phyloP scores from a whole-genome alignment of 2,888 invertebrate genomes.

The Napeogenes sylphis region DNA sequence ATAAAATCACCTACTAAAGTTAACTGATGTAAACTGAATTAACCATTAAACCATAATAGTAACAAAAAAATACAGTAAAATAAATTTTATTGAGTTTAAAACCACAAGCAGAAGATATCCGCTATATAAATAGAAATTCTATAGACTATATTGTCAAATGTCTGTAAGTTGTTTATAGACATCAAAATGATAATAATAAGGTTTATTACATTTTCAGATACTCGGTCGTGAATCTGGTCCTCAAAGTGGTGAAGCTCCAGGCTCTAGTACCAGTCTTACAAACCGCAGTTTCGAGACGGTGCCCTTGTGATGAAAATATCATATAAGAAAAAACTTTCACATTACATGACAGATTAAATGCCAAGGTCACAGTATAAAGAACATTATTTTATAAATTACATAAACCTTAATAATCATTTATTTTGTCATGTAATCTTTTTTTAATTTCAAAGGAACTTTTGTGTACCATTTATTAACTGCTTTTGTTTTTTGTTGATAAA shows the following conservation, averaged over 20 bases:
- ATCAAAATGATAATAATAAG: neutral
- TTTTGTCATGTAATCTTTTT: conserved; percentile 57
- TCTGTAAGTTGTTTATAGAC: too few species aligned
- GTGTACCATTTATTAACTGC: conserved; percentile 57
- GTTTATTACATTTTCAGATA: conserved; percentile 49
- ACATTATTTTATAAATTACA: conserved; percentile 26
- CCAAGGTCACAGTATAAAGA: conserved; percentile 18
- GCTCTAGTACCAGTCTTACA: conserved; percentile 74
- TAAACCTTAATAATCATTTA: conserved; percentile 38
- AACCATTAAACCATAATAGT: too few species aligned
- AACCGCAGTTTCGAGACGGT: conserved; percentile 65
- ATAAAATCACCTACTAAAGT: too few species aligned
- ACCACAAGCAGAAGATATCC: too few species aligned
- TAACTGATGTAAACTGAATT: too few species aligned
- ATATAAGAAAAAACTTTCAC: conserved; percentile 46
- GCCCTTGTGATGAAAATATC: conserved; percentile 68
- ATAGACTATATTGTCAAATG: too few species aligned
- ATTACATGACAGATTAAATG: conserved; percentile 60
- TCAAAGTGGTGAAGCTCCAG: conserved; percentile 80
- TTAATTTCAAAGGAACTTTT: conserved; percentile 52
- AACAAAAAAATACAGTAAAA: too few species aligned
- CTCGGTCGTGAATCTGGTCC: conserved; percentile 75
- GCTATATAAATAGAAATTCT: too few species aligned
- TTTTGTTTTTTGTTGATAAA: conserved; percentile 56
- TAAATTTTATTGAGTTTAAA: too few species aligned